phyloP scores from a whole-genome alignment of 2,113 vertebrate species.

The Hippopotamus amphibius region DNA sequence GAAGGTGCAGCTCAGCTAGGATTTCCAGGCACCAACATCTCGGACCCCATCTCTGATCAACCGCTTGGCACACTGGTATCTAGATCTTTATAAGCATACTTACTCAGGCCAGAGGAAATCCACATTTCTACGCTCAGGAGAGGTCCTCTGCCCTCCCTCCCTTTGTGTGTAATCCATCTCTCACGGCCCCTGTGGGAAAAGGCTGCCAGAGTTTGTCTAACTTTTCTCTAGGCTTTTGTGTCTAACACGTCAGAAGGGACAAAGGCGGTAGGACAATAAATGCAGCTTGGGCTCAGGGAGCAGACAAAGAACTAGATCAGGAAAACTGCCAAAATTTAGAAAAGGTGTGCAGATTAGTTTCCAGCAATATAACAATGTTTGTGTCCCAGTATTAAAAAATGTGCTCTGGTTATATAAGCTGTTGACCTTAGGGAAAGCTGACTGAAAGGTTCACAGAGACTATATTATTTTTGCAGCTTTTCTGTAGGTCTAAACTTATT shows the following conservation, averaged over 20 bases:
- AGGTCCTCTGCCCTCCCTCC: not conserved
- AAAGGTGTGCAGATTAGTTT: not conserved
- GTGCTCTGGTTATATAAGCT: accelerated
- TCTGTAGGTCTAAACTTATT: not conserved
- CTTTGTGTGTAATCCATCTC: not conserved
- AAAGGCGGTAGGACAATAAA: too few species aligned
- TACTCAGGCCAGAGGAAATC: not conserved
- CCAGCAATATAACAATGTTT: not conserved
- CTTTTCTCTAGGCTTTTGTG: not conserved
- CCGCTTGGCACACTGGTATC: accelerated
- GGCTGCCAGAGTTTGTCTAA: not conserved
- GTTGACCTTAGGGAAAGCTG: not conserved
- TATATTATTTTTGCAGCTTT: not conserved
- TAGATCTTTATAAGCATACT: too few species aligned
- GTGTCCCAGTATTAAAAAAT: not conserved
- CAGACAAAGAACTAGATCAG: too few species aligned
- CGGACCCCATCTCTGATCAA: not conserved
- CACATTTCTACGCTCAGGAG: too few species aligned
- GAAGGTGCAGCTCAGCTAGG: accelerated
- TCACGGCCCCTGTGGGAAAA: not conserved
- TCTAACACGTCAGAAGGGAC: accelerated
- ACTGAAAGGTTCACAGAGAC: accelerated
- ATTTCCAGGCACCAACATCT: not conserved
- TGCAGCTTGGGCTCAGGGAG: accelerated
- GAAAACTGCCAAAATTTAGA: not conserved